Evolutionary conservation across 2,113 vertebrate species (phyloP).

Genomic region (Pomatostomus ruficeps): DNA sequence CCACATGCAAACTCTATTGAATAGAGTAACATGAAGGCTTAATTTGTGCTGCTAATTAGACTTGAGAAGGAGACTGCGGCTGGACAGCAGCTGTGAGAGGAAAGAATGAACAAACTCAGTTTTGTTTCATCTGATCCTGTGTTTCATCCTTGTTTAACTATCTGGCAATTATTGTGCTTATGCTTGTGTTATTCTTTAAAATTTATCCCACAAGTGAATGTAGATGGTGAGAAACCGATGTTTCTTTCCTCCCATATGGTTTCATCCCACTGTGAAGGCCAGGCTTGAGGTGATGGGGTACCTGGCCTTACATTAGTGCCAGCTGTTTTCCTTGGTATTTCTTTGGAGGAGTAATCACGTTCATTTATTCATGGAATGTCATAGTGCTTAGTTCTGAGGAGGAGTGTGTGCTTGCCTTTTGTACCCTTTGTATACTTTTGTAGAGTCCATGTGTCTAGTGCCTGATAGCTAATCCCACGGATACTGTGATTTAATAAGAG

Average conservation of each 20-base stretch:
- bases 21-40: not conserved
- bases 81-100: not conserved
- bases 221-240: not conserved
- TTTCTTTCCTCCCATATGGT: not conserved
- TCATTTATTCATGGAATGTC: slow-evolving; percentile 54
- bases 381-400: slow-evolving; percentile 17
- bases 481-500: slow-evolving; percentile 63
- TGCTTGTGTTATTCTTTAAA: not conserved
- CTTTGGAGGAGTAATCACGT: slow-evolving; percentile 20
- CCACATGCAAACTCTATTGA: not conserved
- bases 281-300: not conserved
- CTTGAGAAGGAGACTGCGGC: not conserved
- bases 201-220: not conserved
- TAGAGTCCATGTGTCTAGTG: slow-evolving; percentile 42
- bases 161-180: not conserved
- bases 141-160: slow-evolving; percentile 3
- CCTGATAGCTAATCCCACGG: slow-evolving; percentile 59
- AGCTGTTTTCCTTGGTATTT: slow-evolving; percentile 50
- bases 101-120: not conserved
- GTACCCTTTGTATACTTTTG: slow-evolving; percentile 56
- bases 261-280: not conserved
- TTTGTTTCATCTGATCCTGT: not conserved
- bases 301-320: slow-evolving; percentile 6
- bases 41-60: slow-evolving; percentile 23
- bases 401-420: slow-evolving; percentile 23